Base-by-base conservation (phyloP, 2,888 invertebrate species). In the Gisinianus flammeolus region DNA sequence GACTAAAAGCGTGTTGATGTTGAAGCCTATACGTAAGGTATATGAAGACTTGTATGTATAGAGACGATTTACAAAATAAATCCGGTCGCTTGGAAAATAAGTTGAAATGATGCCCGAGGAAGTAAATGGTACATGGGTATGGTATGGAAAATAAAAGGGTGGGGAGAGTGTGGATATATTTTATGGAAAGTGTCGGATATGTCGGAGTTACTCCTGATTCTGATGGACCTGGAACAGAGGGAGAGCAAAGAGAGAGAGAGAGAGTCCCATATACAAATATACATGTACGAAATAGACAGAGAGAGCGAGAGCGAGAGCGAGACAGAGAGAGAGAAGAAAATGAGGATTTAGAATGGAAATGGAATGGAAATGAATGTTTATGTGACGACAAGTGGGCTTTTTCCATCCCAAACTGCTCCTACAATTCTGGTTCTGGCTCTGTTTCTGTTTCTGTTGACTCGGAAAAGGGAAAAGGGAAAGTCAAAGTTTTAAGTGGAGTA, bases 321-420 rank as follows among this genome's bases (percentile, higher is more conserved):
- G 28, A 54, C 56, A 28, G 31, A 33, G 72, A 28, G 58, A 58
- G 72, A 56, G 54, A 56, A 58, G 16, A 19, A 72, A 72, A 72
- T 72, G 58, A 58, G 72, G 22, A 72, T 72, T 72, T 72, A 72
- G 58, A 72, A 72, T 72, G 28, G 72, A 26, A 44, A 44, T 31
- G 69, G 69, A 44, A 44, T 31, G 69, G 69, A 54, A 72, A 72
- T 72, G 72, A 72, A 72, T 56, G 72, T 72, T 72, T 72, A 72
- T 72, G 30, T 72, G 72, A 56, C 30, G 72, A 70, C 70, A 58
- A 72, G 58, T n/a, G n/a, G 22, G 67, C n/a, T 67, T 67, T 67
- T 31, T 31, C 62, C 62, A 62, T 62, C 62, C 28, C 62, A 62
- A 62, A 26, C 62, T 62, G 12, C 62, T 22, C 22, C 22, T 62